Base-by-base conservation (phyloP, 1,140 invertebrate genomes). In the Camponotus vicinus region DNA sequence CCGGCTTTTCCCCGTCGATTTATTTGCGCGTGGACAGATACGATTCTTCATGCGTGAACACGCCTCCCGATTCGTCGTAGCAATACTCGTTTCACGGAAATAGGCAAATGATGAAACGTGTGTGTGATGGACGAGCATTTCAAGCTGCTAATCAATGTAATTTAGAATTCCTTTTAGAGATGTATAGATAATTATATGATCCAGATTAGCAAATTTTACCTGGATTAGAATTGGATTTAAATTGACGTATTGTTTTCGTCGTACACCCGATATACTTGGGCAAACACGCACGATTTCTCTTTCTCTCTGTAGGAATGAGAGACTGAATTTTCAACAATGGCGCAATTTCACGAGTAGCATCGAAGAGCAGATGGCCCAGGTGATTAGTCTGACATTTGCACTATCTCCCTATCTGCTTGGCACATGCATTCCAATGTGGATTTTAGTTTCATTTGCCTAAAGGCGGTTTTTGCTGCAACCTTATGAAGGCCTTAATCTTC, bases 301-400 rank as follows among this genome's bases (percentile, higher is more conserved):
- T 13, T 40, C 52, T 13, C 13, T 6, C 18, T 9, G 9, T 27
- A 40, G 34, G 79, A 82, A 61, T 21, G 34, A 83, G 69, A 70
- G 52, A 45, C 42, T 73, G 77, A 7, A 73, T 86, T 89, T 82
- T 80, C 57, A 88, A 91, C 90, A 91, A 91, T 91, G 75, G 84
- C 75, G 79, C 71, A 55, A 42, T 89, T 70, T 80, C 71, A 79
- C 61, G 83, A 55, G 59, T n/a, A 18, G 61, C 61, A 59, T 42
- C 55, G 82, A 73, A 85, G 85, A 63, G 76, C 71, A 79, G 86
- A 82, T 75, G 67, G 61, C 77, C 78, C 86, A 79, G 75, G 80
- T 90, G 90, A 91, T 91, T 91, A 91, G 91, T 91, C 90, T 89
- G 90, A 90, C 91, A 86, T 82, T 91, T 86, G 88, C 80, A 86